Base-by-base conservation (phyloP, 2,888 invertebrate genomes). In the Diaperis boleti region DNA sequence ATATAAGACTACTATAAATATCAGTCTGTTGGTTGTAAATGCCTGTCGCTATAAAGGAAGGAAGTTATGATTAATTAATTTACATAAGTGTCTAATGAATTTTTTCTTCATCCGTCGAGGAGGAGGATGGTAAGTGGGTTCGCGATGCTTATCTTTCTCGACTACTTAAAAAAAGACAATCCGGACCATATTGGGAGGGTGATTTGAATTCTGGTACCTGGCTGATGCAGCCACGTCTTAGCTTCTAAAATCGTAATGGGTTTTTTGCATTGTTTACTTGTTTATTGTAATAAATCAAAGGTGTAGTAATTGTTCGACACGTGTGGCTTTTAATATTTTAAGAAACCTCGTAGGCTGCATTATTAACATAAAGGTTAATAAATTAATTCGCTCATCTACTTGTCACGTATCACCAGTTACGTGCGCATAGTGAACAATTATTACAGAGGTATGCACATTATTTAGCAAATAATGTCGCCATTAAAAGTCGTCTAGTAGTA, bases 61-160 rank as follows among this genome's bases (percentile, higher is more conserved):
- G 57, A 59, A 59, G 47, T 45, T 33, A 20, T 47, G 47, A 49
- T 49, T 33, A 59, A 59, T 59, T 45, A 56, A 56, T 55, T 15
- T 55, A 44, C 56, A 52, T 52, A 56, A 44, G 41, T 31, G 31
- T 56, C 22, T 22, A 14, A 26, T 31, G 44, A 20, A 1, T 20
- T 41, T 54, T 29, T 39, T 29, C 22, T 22, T 14, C 39, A 2
- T 15, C 17, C 8, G 39, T 15, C 14, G 5, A 5, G 3, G n/a
- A 15, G 8, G 5, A 39, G 10, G 20, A 20, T 42, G 42, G 20
- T 20, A 7, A 22, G 35, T 35, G 11, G 11, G 15, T n/a, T 10
- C 6, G 39, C 7, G 39, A 35, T 13, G 15, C 17, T 39, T 39
- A 1, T 15, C 11, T 33, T 33, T n/a, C n/a, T n/a, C n/a, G n/a